phyloP scores from a whole-genome alignment of 2,797 vertebrate species.

The Clangula hyemalis region DNA sequence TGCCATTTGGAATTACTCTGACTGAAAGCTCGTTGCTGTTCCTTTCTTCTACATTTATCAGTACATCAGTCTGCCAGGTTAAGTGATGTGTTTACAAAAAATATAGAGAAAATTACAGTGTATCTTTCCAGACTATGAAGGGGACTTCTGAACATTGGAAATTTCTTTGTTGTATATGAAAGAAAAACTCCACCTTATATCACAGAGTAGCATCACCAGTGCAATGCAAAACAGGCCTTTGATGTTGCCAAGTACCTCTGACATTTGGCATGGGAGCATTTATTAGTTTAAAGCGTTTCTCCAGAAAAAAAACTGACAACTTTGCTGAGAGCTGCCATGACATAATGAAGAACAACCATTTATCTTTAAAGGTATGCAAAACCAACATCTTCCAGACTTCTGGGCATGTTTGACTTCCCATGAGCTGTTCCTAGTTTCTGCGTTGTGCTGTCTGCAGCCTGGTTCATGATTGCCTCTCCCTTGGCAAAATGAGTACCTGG shows the following conservation, averaged over 20 bases:
- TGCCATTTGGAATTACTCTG: not conserved
- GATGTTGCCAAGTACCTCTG: constrained; percentile 24
- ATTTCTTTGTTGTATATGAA: not conserved
- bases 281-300: constrained; percentile 67
- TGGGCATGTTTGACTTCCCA: not conserved
- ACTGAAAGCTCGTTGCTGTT: accelerated
- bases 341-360: not conserved
- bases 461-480: too few relatives aligned
- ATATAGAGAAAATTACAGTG: not conserved
- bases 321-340: not conserved
- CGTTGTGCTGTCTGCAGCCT: not conserved
- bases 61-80: not conserved
- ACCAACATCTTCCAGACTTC: not conserved
- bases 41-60: not conserved
- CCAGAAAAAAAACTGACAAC: not conserved
- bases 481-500: not conserved
- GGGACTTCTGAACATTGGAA: not conserved
- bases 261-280: constrained; percentile 22
- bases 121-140: not conserved
- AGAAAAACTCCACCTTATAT: not conserved
- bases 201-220: not conserved
- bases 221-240: not conserved
- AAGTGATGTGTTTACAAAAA: not conserved
- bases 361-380: not conserved
- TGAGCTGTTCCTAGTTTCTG: not conserved